A percentile compares a stretch with the other conserved stretches of the same genome.
Conservation (phyloP, 1,140 invertebrate species). For the Octopus bimaculoides region DNA sequence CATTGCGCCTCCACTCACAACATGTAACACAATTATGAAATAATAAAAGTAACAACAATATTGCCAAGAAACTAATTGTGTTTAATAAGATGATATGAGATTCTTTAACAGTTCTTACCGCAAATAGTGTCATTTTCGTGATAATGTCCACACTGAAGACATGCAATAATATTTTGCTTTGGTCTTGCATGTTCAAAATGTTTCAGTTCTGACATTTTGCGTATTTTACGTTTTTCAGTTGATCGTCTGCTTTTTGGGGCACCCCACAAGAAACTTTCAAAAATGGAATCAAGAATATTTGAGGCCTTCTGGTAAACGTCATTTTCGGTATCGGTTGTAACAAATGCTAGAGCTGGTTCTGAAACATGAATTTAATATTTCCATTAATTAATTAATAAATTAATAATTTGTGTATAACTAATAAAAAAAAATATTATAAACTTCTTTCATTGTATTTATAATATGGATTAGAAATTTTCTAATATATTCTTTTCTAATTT, state of each 20-base stretch:
- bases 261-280: constrained; percentile 71
- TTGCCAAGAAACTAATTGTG: not conserved
- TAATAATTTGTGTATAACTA: too few species aligned
- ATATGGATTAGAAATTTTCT: too few species aligned
- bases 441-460: too few species aligned
- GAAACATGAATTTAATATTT: too few species aligned
- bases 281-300: constrained; percentile 27
- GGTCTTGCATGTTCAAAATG: constrained; percentile 68
- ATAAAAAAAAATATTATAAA: too few species aligned
- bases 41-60: too few species aligned
- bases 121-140: constrained; percentile 75
- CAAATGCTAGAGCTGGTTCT: not conserved
- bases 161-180: constrained; percentile 73
- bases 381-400: too few species aligned
- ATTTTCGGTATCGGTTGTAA: not conserved
- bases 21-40: too few species aligned
- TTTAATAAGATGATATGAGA: not conserved
- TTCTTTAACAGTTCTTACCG: constrained; percentile 61
- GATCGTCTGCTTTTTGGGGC: constrained; percentile 76
- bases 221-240: constrained; percentile 69
- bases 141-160: constrained; percentile 76
- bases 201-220: constrained; percentile 69
- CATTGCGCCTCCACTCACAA: too few species aligned
- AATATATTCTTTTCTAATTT: too few species aligned
- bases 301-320: constrained; percentile 15